A percentile compares a stretch with the other conserved stretches of the same genome.
phyloP scores from a whole-genome alignment of 2,113 vertebrate species.

The Carassius carassius region DNA sequence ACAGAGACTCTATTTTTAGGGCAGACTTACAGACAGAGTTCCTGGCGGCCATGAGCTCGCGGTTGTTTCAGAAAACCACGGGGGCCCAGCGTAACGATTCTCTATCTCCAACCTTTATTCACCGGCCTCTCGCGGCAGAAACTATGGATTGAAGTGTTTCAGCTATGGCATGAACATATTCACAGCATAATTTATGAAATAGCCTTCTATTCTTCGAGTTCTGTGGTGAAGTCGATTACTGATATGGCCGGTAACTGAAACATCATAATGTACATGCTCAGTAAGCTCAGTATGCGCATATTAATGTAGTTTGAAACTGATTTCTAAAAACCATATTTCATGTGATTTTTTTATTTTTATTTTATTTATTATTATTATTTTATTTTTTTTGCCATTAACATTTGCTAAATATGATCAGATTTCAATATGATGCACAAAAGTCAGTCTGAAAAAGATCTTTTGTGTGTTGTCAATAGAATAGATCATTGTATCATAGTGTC shows the following conservation, averaged over 20 bases:
- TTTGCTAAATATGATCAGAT: background rate
- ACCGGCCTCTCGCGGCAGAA: background rate
- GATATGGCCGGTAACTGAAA: background rate
- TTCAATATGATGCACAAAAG: background rate
- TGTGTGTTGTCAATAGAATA: too few species aligned
- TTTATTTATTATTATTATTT: too few species aligned
- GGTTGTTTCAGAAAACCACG: background rate
- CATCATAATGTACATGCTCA: background rate
- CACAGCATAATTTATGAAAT: background rate
- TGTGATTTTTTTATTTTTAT: background rate
- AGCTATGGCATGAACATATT: background rate
- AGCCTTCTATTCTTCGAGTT: too few species aligned
- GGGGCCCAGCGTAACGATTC: background rate
- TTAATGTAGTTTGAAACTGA: background rate
- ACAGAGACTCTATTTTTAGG: constrained; percentile 17
- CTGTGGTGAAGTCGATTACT: background rate
- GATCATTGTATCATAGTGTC: too few species aligned
- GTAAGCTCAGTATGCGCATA: too few species aligned
- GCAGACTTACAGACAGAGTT: background rate
- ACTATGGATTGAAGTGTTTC: constrained; percentile 5
- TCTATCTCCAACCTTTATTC: background rate
- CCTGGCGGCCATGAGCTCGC: background rate
- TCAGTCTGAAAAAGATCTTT: background rate
- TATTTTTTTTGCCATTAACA: background rate
- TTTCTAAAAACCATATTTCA: background rate